Base-by-base conservation (phyloP, 2,888 invertebrate species). In the Trichogramma dendrolimi region DNA sequence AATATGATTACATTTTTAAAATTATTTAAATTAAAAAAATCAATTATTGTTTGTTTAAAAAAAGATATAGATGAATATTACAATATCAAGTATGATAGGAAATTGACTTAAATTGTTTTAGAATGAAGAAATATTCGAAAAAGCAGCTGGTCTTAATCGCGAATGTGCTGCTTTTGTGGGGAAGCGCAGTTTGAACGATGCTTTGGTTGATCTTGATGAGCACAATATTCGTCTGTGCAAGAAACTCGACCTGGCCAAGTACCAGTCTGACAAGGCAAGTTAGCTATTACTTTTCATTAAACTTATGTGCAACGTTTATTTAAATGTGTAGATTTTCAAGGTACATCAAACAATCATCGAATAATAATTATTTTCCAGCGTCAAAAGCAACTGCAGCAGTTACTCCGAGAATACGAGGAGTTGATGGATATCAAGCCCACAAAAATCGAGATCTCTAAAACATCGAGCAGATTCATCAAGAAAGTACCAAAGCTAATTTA, bases 161-260 rank as follows among this genome's bases (percentile, higher is more conserved):
- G 70, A 72, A 27, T 71, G 73, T 52, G 72, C 73, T 48, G 72
- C 71, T 4, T 67, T 64, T 67, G 67, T 69, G 51, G 74, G 72
- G 61, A 75, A 73, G 67, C 67, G 70, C 11, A 74, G 70, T 58
- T 68, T 77, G 51, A 68, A 67, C 3, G 75, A 76, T 40, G 72
- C 75, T 39, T 71, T 75, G 57, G 59, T 49, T 6, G 71, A 65
- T 59, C 67, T 73, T 47, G 72, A 73, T 60, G 77, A 77, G 62
- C 75, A 77, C 63, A 76, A 75, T 64, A 72, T 75, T 57, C 71
- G 75, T 7, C 67, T 75, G 52, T 72, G 76, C 52, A 92, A 92
- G 75, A 86, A 87, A 71, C 76, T 89, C 63, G 91, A 92, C 80
- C 79, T 92, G 55, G 75, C 90, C 38, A 85, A 85, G 67, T 90